Evolutionary conservation across 1,140 invertebrate genomes (phyloP), one percentile per base, ranked within the genome.

Genomic region (Magallana ariakensis): DNA sequence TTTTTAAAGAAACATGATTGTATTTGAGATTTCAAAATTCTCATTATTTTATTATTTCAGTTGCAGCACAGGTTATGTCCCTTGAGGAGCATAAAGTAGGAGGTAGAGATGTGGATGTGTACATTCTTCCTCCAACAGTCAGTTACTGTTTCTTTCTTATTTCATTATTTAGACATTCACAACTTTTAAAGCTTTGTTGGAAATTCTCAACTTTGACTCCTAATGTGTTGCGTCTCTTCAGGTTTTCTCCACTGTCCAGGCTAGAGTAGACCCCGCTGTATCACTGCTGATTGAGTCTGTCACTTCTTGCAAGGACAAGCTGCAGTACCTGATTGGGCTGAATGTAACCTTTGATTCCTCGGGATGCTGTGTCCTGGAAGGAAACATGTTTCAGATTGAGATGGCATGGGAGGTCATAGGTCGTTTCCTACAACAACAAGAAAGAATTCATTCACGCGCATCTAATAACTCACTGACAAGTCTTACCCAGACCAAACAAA

Each of bases 361-460:
- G 33, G 80, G 26, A 56, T 58, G 81, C 26, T 55, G 80, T 16
- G 54, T 26, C 22, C 19, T 87, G 22, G 33, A 46, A 13, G 89
- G 89, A 16, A 80, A 88, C 57, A 81, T 85, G 82, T 89, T 60
- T 85, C 84, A 90, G 53, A 86, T 90, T 62, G 89, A 90, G 87
- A 75, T 86, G 15, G 87, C 87, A 16, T 87, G 88, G 89, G 80
- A 89, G 22, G 58, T 85, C 54, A 83, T 90, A 26, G 82, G 84
- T 70, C 33, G 85, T 9, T 84, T 83, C 11, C 53, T 90, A 11
- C 81, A 87, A 55, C 15, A 57, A 19, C 89, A 90, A 80, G 81
- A 87, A 58, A 83, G 86, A 60, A 90, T 90, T 22, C 89, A 90
- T 19, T 81, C 56, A 3, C 82, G 16, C 55, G 66, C 66, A 75